Evolutionary conservation across 2,797 vertebrate genomes (phyloP).

Genomic region (Chelidonichthys spinosus): DNA sequence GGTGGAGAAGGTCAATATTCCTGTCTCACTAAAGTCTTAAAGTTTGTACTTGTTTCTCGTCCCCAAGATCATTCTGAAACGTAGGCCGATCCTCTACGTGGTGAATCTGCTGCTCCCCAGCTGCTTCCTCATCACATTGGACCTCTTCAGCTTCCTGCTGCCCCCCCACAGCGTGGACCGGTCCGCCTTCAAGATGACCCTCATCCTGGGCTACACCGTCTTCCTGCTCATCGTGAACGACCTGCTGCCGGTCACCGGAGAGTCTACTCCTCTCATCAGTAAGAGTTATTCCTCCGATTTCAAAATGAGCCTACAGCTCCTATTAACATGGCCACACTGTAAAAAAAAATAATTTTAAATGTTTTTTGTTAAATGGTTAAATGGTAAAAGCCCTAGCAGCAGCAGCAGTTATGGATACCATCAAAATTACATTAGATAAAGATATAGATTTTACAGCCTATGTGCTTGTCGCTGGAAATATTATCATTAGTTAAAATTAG

Average conservation of each 20-base stretch:
- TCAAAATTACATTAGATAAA: too few species aligned
- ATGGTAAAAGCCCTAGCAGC: too few species aligned
- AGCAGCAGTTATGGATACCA: too few species aligned
- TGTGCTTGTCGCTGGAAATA: too few species aligned
- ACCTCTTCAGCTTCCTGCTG: slow-evolving; percentile 86
- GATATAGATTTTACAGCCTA: too few species aligned
- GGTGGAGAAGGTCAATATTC: neutral
- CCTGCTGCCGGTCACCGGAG: slow-evolving; percentile 79
- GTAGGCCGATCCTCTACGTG: slow-evolving; percentile 67
- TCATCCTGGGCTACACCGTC: slow-evolving; percentile 85
- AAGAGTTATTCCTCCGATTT: slow-evolving; percentile 9
- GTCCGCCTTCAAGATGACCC: slow-evolving; percentile 86
- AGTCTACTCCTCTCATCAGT: slow-evolving; percentile 81
- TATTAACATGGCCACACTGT: too few species aligned
- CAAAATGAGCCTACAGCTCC: too few species aligned
- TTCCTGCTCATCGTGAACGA: slow-evolving; percentile 86
- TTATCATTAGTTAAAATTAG: too few species aligned
- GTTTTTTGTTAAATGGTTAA: too few species aligned
- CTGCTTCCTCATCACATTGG: slow-evolving; percentile 82
- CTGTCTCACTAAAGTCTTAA: neutral
- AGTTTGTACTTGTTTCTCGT: neutral
- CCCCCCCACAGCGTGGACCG: slow-evolving; percentile 76
- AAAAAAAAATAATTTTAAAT: too few species aligned
- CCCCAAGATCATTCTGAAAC: slow-evolving; percentile 70
- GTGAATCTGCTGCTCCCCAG: slow-evolving; percentile 85